A percentile compares a stretch with the other conserved stretches of the same genome.
Conservation (phyloP, 2,888 invertebrate genomes). For the Prosopocoilus inquinatus region DNA sequence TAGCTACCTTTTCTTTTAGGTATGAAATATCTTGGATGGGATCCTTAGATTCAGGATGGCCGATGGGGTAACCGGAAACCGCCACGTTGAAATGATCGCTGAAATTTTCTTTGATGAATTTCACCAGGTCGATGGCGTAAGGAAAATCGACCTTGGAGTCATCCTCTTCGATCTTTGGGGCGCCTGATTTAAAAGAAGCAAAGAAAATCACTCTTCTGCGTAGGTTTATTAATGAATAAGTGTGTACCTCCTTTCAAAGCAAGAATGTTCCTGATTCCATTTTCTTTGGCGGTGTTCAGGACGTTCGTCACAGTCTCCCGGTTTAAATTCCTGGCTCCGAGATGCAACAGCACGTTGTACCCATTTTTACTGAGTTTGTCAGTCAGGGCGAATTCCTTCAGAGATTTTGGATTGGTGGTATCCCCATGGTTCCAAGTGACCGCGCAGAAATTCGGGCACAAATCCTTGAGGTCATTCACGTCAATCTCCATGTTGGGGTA, state of each 20-base stretch:
- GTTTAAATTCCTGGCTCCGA: constrained; percentile 55
- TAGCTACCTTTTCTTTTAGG: constrained; percentile 67
- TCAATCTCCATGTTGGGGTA: constrained; percentile 21
- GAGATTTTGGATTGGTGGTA: constrained; percentile 40
- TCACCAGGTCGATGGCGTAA: constrained; percentile 66
- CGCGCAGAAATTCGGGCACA: constrained; percentile 47
- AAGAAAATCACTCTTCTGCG: too few relatives aligned
- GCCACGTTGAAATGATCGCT: constrained; percentile 74
- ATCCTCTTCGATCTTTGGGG: constrained; percentile 6
- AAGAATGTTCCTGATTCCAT: constrained; percentile 68
- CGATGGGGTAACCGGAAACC: constrained; percentile 79
- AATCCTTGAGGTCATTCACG: constrained; percentile 22
- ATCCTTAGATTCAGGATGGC: constrained; percentile 62
- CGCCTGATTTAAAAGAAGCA: neutral
- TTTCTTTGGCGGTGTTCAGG: constrained; percentile 58
- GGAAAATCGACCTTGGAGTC: constrained; percentile 52
- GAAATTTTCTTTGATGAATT: constrained; percentile 62
- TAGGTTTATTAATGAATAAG: too few relatives aligned
- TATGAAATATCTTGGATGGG: constrained; percentile 61
- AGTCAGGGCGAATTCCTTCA: constrained; percentile 50
- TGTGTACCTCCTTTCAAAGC: constrained; percentile 74
- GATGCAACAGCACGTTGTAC: constrained; percentile 56
- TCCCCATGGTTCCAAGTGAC: constrained; percentile 45
- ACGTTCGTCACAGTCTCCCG: constrained; percentile 49
- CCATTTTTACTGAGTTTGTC: constrained; percentile 43